These are phyloP conservation scores for Candidula unifasciata DNA, from an alignment of 2,888 invertebrate genomes.

Conservation along the genomic window DNA sequence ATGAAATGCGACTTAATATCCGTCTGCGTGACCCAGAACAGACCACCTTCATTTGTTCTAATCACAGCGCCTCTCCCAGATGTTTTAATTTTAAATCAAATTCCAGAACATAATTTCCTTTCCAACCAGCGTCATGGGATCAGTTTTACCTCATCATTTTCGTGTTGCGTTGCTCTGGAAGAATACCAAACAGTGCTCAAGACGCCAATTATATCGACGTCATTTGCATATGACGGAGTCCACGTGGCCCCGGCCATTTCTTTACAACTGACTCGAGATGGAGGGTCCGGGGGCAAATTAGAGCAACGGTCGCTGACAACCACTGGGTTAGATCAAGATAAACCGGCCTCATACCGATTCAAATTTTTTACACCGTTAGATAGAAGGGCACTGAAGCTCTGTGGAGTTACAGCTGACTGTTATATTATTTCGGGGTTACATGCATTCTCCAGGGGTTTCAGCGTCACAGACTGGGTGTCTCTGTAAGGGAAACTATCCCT, in stretches of 20 bases:
- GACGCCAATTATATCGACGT: constrained; percentile 39
- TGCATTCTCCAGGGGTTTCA: neutral
- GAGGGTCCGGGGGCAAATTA: constrained; percentile 37
- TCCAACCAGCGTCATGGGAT: constrained; percentile 13
- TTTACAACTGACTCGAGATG: constrained; percentile 6
- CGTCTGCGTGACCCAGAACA: constrained; percentile 21
- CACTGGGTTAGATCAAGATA: constrained; percentile 42
- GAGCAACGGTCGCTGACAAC: constrained; percentile 42
- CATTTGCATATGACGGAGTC: constrained; percentile 47
- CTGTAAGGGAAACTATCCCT: constrained; percentile 8
- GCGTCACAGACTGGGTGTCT: constrained; percentile 25
- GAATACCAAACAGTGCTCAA: constrained; percentile 41
- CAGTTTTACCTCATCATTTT: constrained; percentile 48
- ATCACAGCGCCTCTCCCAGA: constrained; percentile 8
- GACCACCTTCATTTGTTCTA: constrained; percentile 37
- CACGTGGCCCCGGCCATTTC: constrained; percentile 34
- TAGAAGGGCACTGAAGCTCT: neutral
- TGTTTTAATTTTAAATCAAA: constrained; percentile 52
- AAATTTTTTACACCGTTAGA: constrained; percentile 35
- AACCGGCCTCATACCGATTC: constrained; percentile 41
- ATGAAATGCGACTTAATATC: constrained; percentile 35
- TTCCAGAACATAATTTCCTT: constrained; percentile 48
- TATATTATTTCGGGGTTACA: constrained; percentile 13
- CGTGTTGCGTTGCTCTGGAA: constrained; percentile 20
- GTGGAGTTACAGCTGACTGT: neutral